phyloP scores from a whole-genome alignment of 2,888 invertebrate genomes.

The Temnothorax ravouxi region DNA sequence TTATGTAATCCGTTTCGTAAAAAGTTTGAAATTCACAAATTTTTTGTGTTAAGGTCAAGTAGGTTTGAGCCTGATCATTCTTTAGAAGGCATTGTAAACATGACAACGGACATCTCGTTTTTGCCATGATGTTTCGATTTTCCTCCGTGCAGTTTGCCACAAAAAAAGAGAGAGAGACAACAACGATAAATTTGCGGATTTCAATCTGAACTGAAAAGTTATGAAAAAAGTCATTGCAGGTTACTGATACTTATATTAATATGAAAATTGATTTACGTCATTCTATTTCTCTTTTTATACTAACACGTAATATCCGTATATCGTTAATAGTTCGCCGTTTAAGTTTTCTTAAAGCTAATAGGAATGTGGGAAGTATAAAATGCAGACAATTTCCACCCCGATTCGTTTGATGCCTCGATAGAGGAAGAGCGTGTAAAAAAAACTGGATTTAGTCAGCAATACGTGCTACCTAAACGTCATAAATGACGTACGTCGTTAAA shows the following conservation, averaged over 20 bases:
- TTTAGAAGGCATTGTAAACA: background rate
- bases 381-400: background rate
- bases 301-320: background rate
- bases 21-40: background rate
- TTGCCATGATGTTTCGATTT: background rate
- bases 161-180: background rate
- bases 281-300: background rate
- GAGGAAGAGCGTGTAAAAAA: conserved; percentile 22
- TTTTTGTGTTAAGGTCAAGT: conserved; percentile 43
- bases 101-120: background rate
- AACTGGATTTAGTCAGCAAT: conserved; percentile 24
- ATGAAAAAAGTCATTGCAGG: background rate
- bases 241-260: background rate
- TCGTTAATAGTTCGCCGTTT: background rate
- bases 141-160: background rate
- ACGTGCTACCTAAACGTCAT: conserved; percentile 20
- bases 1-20: background rate
- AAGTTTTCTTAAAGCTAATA: background rate
- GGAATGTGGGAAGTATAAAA: background rate
- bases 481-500: conserved; percentile 43
- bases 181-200: background rate
- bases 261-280: background rate
- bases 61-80: background rate
- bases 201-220: background rate
- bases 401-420: background rate